These are phyloP conservation scores for Scaptomyza graminum DNA, from an alignment of 1,140 invertebrate species.

Conservation along the genomic window DNA sequence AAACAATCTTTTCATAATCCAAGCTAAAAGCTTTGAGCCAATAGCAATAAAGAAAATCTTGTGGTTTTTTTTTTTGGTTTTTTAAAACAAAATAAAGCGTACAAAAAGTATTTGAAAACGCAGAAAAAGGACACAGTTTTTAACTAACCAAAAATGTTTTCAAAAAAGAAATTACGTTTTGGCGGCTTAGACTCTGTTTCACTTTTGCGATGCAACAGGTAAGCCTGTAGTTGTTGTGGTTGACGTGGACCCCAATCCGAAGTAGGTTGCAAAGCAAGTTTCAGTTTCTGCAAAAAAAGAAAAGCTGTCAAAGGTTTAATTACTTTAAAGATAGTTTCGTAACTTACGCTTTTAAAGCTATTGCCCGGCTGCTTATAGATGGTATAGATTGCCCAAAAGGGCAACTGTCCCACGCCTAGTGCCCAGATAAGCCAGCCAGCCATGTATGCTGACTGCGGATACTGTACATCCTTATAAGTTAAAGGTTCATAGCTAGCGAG, in stretches of 20 bases:
- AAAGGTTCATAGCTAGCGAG: slow-evolving; percentile 85
- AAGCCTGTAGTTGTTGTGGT: slow-evolving; percentile 57
- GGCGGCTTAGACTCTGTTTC: slow-evolving; percentile 24
- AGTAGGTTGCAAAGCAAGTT: slow-evolving; percentile 56
- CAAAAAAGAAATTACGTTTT: slow-evolving; percentile 45
- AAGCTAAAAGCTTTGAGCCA: slow-evolving; percentile 56
- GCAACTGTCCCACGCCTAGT: slow-evolving; percentile 84
- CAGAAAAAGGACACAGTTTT: not conserved
- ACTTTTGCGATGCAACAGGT: slow-evolving; percentile 47
- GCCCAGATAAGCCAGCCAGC: slow-evolving; percentile 84
- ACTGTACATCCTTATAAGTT: slow-evolving; percentile 84
- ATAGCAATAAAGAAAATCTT: slow-evolving; percentile 36
- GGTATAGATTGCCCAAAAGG: slow-evolving; percentile 83
- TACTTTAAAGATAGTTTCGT: not conserved
- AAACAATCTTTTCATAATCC: slow-evolving; percentile 64
- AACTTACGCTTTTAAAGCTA: slow-evolving; percentile 55
- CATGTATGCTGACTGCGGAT: slow-evolving; percentile 84
- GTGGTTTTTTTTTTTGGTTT: slow-evolving; percentile 40
- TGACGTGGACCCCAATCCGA: slow-evolving; percentile 69
- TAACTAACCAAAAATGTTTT: slow-evolving; percentile 67
- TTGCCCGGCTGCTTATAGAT: slow-evolving; percentile 68
- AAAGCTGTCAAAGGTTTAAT: not conserved
- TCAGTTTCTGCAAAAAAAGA: slow-evolving; percentile 47
- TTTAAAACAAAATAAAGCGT: slow-evolving; percentile 63
- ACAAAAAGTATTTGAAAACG: slow-evolving; percentile 40